Evolutionary conservation across 2,888 invertebrate species (phyloP).

Genomic region (Oscheius sp.): DNA sequence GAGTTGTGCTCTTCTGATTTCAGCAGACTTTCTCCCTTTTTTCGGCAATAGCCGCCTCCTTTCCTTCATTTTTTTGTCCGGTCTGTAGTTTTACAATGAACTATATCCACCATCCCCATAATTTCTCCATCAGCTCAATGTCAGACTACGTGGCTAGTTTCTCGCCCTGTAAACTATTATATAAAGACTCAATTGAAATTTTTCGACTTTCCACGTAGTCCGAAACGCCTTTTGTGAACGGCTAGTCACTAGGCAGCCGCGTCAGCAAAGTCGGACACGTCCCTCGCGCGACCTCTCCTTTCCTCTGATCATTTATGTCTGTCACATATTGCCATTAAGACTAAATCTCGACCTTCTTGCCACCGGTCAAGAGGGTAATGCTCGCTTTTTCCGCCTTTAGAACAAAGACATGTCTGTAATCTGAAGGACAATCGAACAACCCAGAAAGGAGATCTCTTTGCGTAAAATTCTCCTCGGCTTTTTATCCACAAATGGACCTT

Average conservation of each 20-base stretch:
- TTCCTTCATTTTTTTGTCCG: not conserved
- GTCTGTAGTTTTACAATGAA: too few relatives aligned
- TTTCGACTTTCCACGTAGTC: conserved; percentile 3
- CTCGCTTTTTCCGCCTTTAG: not conserved
- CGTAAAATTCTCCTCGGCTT: not conserved
- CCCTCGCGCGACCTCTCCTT: conserved; percentile 34
- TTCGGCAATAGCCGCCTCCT: not conserved
- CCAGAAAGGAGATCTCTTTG: conserved; percentile 9
- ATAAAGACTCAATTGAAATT: not conserved
- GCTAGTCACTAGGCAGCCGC: conserved; percentile 34
- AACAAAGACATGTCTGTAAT: conserved; percentile 22
- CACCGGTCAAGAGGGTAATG: conserved; percentile 4
- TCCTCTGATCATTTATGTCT: conserved; percentile 27
- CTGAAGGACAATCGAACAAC: conserved; percentile 34
- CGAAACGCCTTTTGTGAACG: conserved; percentile 30
- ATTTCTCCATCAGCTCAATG: too few relatives aligned
- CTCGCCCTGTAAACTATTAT: too few relatives aligned
- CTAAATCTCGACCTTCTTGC: not conserved
- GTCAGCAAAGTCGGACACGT: conserved; percentile 28
- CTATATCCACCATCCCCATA: too few relatives aligned
- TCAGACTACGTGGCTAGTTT: too few relatives aligned
- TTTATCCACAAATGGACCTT: not conserved
- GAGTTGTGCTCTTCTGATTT: not conserved
- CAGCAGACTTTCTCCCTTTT: not conserved
- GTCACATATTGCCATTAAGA: conserved; percentile 3